These are phyloP conservation scores for Micromesistius poutassou DNA, from an alignment of 2,797 vertebrate species.

Conservation along the genomic window DNA sequence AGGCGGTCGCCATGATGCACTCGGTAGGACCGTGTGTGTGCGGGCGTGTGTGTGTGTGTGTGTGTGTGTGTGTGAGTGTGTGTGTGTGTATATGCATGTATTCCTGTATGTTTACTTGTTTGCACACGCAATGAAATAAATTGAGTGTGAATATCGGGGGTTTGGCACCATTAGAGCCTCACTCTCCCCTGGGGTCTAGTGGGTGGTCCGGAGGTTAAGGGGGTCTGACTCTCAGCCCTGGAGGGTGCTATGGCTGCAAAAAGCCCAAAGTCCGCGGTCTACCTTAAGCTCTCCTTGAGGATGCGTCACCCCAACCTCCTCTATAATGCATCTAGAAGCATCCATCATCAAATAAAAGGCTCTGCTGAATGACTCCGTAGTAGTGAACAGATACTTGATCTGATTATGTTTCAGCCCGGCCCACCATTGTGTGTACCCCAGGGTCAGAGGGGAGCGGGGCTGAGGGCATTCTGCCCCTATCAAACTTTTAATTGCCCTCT, in stretches of 20 bases:
- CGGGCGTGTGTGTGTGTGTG: too few relatives aligned
- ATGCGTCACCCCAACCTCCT: too few relatives aligned
- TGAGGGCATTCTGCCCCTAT: too few relatives aligned
- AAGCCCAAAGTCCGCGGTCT: neutral
- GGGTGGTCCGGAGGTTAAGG: neutral
- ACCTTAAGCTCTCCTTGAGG: neutral
- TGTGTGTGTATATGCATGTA: slow-evolving; percentile 4
- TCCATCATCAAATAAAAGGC: neutral
- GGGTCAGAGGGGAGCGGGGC: too few relatives aligned
- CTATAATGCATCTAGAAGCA: too few relatives aligned
- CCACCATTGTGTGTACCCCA: neutral
- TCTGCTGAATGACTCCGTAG: neutral
- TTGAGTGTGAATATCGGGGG: too few relatives aligned
- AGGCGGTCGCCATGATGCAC: slow-evolving; percentile 85
- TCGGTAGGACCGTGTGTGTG: slow-evolving; percentile 73
- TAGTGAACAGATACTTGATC: neutral
- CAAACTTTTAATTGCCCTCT: too few relatives aligned
- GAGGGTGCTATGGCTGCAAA: too few relatives aligned
- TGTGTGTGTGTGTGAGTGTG: too few relatives aligned
- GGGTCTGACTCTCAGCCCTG: neutral
- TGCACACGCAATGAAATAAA: neutral
- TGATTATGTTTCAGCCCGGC: neutral
- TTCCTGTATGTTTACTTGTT: slow-evolving; percentile 5
- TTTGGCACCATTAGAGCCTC: too few relatives aligned
- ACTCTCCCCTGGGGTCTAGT: too few relatives aligned